Conservation (phyloP, 1,140 invertebrate species). For the Bombus soroeensis region DNA sequence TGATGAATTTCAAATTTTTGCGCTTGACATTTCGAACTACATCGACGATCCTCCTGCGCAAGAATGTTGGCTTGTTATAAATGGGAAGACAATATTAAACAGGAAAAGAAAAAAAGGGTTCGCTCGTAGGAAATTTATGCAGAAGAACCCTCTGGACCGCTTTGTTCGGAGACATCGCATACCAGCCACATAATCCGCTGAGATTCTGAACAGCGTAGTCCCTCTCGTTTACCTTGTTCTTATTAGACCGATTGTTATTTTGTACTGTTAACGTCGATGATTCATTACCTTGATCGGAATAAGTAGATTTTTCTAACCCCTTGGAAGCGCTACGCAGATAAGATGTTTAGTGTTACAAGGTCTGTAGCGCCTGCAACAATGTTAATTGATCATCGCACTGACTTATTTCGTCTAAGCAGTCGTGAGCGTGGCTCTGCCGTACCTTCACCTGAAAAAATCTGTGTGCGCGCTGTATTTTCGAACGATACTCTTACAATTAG, state of each 20-base stretch:
- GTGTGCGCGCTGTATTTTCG: not conserved
- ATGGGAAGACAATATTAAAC: not conserved
- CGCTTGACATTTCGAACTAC: slow-evolving; percentile 19
- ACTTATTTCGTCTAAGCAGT: not conserved
- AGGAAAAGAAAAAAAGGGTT: not conserved
- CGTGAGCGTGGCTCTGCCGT: not conserved
- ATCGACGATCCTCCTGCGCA: not conserved
- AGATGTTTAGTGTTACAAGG: slow-evolving; percentile 41
- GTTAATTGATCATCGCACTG: not conserved
- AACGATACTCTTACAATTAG: not conserved
- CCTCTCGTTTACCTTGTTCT: slow-evolving; percentile 38
- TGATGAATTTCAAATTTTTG: slow-evolving; percentile 16
- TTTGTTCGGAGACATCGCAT: not conserved
- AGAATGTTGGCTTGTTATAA: not conserved
- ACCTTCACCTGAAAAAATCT: slow-evolving; percentile 3
- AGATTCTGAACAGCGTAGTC: not conserved
- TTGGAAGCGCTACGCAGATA: slow-evolving; percentile 3
- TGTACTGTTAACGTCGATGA: slow-evolving; percentile 16
- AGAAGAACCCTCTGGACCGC: not conserved
- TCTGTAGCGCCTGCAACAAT: slow-evolving; percentile 3
- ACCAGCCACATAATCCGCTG: not conserved
- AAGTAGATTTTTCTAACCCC: slow-evolving; percentile 26
- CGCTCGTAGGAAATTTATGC: not conserved
- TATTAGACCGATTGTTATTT: slow-evolving; percentile 38
- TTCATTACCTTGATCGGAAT: slow-evolving; percentile 27